Evolutionary conservation across 2,888 invertebrate species (phyloP).

Genomic region (Girardia tigrina): DNA sequence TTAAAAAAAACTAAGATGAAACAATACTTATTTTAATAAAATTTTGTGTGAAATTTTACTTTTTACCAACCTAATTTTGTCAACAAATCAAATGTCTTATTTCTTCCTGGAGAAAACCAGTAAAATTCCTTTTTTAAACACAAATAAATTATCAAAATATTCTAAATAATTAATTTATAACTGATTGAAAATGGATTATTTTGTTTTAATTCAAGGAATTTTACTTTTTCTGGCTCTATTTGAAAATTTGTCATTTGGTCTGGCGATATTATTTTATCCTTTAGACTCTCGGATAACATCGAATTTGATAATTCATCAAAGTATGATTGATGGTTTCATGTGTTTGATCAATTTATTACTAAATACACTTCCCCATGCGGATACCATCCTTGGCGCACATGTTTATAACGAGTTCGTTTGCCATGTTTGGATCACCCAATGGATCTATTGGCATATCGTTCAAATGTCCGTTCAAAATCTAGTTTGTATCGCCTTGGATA

Average conservation of each 20-base stretch:
- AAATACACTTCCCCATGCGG: neutral
- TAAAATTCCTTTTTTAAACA: neutral
- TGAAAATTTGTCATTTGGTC: neutral
- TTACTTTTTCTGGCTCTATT: neutral
- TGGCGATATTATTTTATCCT: neutral
- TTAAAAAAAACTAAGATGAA: no score
- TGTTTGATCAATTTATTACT: neutral
- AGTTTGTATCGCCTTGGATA: slow-evolving; percentile 1
- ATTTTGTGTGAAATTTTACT: no score
- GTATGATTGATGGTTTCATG: neutral
- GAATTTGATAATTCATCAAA: neutral
- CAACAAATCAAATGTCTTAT: neutral
- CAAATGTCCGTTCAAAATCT: slow-evolving; percentile 1
- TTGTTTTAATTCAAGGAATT: slow-evolving; percentile 9
- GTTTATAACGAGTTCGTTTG: neutral
- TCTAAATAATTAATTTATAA: neutral
- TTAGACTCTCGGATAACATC: neutral
- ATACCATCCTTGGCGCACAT: neutral
- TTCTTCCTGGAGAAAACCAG: neutral
- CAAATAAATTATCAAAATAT: neutral
- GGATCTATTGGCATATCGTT: slow-evolving; percentile 11
- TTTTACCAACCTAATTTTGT: neutral
- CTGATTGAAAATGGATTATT: slow-evolving; percentile 12
- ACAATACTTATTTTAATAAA: no score
- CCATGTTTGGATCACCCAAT: neutral